phyloP scores from a whole-genome alignment of 2,797 vertebrate species.

The Lycodopsis pacificus region DNA sequence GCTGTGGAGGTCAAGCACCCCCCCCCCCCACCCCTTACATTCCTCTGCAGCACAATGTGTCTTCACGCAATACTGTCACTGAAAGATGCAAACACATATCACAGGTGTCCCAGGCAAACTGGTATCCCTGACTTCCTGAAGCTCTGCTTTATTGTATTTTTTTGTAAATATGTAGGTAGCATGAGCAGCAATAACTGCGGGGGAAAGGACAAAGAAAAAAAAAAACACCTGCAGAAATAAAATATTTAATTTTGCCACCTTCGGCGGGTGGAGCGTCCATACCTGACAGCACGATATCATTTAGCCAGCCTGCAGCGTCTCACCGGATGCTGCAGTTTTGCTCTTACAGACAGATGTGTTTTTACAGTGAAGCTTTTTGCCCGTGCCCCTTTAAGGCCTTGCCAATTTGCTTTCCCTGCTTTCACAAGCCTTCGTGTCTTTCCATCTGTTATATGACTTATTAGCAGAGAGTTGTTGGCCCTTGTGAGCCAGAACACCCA shows the following conservation, averaged over 20 bases:
- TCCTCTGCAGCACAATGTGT: conserved; percentile 41
- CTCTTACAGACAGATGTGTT: conserved; percentile 16
- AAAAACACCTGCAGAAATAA: neutral
- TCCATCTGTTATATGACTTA: conserved; percentile 60
- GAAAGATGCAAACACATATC: neutral
- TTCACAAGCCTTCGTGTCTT: conserved; percentile 17
- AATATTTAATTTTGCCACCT: neutral
- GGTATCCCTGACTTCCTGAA: neutral
- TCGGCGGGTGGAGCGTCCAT: neutral
- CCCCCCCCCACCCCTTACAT: conserved; percentile 41
- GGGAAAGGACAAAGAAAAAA: conserved; percentile 43
- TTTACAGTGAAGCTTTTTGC: conserved; percentile 14
- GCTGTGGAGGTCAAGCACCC: conserved; percentile 67
- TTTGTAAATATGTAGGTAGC: conserved; percentile 46
- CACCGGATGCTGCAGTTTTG: conserved; percentile 11
- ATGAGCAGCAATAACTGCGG: conserved; percentile 20
- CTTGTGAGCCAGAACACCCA: conserved; percentile 63
- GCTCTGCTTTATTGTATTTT: neutral
- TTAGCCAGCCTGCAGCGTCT: neutral
- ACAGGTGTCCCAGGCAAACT: neutral
- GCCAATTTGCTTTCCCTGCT: conserved; percentile 25
- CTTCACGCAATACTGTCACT: conserved; percentile 5
- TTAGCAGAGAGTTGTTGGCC: conserved; percentile 45
- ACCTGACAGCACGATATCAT: neutral
- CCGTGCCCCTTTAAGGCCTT: neutral